These are phyloP conservation scores for Charaxes varanes DNA, from an alignment of 1,140 invertebrate species.

Conservation along the genomic window DNA sequence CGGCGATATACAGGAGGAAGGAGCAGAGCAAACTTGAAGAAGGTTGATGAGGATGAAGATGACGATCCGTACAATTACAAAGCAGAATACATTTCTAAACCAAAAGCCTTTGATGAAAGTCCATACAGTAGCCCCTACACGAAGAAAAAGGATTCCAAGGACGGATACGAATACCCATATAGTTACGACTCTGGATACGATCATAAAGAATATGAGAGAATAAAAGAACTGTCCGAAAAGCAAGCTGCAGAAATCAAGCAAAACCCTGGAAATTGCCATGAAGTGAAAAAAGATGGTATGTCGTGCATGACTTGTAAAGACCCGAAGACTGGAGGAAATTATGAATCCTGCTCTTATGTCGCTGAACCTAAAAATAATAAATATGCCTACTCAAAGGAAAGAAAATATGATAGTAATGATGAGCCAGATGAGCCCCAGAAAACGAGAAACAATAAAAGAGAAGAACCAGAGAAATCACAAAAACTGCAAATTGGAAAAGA, in stretches of 20 bases:
- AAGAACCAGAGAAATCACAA: constrained; percentile 43
- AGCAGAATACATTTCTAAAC: constrained; percentile 62
- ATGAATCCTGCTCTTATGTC: constrained; percentile 81
- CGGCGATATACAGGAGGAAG: constrained; percentile 58
- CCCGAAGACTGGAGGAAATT: constrained; percentile 80
- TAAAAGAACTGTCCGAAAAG: constrained; percentile 72
- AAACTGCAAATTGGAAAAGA: constrained; percentile 51
- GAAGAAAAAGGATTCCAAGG: constrained; percentile 53
- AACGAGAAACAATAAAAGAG: constrained; percentile 42
- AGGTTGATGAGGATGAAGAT: constrained; percentile 48
- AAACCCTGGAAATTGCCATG: constrained; percentile 77
- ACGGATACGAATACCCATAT: constrained; percentile 66
- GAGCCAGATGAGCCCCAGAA: constrained; percentile 64
- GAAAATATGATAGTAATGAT: constrained; percentile 75
- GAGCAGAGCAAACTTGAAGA: constrained; percentile 45
- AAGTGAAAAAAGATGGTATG: constrained; percentile 77
- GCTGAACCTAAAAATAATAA: constrained; percentile 81
- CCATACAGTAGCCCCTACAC: constrained; percentile 62
- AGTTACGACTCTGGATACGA: constrained; percentile 67
- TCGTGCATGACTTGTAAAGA: constrained; percentile 81
- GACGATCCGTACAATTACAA: constrained; percentile 61
- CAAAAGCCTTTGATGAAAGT: constrained; percentile 65
- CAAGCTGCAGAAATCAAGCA: constrained; percentile 75
- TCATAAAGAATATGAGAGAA: constrained; percentile 70
- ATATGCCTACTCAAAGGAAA: constrained; percentile 79